These are phyloP conservation scores for Thunnus maccoyii DNA, from an alignment of 2,113 vertebrate genomes.

Conservation along the genomic window DNA sequence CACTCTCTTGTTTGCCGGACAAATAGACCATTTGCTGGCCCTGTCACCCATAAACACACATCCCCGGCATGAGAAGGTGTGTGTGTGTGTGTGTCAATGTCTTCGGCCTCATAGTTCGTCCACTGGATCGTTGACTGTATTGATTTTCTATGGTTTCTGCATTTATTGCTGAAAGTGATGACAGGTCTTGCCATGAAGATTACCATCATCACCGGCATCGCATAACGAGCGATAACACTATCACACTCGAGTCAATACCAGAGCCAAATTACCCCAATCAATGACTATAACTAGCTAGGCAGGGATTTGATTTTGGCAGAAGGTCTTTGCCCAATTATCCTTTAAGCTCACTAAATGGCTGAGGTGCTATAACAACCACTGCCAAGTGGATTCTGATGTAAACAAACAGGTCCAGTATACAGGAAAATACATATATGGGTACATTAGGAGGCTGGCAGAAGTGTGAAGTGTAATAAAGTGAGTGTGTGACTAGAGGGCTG, in stretches of 20 bases:
- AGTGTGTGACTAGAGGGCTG: background rate
- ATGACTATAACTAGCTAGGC: conserved; percentile 32
- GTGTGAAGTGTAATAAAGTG: background rate
- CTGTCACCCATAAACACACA: conserved; percentile 56
- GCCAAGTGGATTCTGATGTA: background rate
- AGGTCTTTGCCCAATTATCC: conserved; percentile 58
- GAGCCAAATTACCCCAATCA: conserved; percentile 53
- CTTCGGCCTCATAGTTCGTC: conserved; percentile 23
- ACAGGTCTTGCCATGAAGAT: conserved; percentile 50
- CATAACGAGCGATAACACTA: conserved; percentile 44
- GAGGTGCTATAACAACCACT: background rate
- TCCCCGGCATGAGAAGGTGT: conserved; percentile 1
- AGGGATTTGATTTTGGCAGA: conserved; percentile 45
- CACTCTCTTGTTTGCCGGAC: conserved; percentile 64
- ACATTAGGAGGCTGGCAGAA: background rate
- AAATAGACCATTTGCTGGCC: conserved; percentile 62
- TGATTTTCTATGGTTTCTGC: conserved; percentile 56
- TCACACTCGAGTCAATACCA: conserved; percentile 40
- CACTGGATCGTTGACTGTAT: conserved; percentile 56
- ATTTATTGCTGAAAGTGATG: conserved; percentile 50
- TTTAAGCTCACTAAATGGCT: conserved; percentile 36
- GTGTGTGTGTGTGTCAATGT: conserved; percentile 23
- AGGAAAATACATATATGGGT: background rate
- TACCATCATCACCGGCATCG: background rate
- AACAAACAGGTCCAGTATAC: conserved; percentile 27